These are phyloP conservation scores for Martes martes DNA, from an alignment of 2,113 vertebrate genomes.

Conservation along the genomic window DNA sequence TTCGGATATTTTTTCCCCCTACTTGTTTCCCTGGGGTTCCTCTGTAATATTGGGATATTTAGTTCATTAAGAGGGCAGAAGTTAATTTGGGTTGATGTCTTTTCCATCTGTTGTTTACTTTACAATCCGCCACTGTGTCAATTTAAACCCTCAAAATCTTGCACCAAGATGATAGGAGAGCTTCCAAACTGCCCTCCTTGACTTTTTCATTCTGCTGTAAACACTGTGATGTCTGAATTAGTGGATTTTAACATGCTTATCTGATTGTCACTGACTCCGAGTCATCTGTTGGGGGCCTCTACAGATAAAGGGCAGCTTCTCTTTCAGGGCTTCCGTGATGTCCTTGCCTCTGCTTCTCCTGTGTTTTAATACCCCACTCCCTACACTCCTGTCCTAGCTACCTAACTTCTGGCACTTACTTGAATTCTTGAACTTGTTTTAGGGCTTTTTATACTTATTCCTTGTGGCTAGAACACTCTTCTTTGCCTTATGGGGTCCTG, in stretches of 20 bases:
- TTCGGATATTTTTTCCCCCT: rapidly evolving
- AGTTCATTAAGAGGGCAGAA: background rate
- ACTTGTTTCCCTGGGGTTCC: background rate
- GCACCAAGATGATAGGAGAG: background rate
- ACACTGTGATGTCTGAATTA: background rate
- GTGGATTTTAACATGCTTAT: background rate
- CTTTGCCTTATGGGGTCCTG: background rate
- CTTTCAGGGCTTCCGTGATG: background rate
- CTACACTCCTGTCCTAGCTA: background rate
- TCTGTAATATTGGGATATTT: background rate
- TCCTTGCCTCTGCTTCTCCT: background rate
- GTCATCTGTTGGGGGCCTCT: rapidly evolving
- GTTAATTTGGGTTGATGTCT: background rate
- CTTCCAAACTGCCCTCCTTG: background rate
- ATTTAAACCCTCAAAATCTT: background rate
- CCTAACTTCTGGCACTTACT: background rate
- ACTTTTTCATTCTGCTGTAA: background rate
- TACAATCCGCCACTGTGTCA: background rate
- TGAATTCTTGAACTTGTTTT: background rate
- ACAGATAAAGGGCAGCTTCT: background rate
- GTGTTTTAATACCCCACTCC: background rate
- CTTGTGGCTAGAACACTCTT: background rate
- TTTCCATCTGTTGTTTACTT: background rate
- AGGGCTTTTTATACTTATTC: background rate
- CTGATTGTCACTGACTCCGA: background rate